Conservation (phyloP, 2,113 vertebrate genomes). For the Salvelinus fontinalis region DNA sequence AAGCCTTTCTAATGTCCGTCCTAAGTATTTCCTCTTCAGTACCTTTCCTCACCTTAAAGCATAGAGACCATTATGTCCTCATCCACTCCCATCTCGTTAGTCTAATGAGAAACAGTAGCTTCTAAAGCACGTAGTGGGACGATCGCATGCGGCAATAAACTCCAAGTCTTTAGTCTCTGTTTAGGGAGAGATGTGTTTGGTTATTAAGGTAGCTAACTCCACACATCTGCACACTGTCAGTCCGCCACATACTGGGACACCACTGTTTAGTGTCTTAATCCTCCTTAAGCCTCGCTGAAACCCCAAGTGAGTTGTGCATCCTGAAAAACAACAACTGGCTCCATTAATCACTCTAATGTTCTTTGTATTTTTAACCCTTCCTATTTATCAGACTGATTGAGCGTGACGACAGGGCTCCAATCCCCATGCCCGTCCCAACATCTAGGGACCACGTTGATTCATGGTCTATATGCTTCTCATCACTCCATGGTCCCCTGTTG, state of each 20-base stretch:
- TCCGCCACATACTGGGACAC: constrained; percentile 54
- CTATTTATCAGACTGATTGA: constrained; percentile 74
- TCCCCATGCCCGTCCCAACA: constrained; percentile 49
- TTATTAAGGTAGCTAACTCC: neutral
- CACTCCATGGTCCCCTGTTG: constrained; percentile 34
- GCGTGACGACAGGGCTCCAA: constrained; percentile 57
- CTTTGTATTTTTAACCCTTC: constrained; percentile 80
- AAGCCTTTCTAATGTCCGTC: neutral
- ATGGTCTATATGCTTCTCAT: constrained; percentile 60
- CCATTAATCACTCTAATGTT: constrained; percentile 79
- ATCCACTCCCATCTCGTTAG: too few species aligned
- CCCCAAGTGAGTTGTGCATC: constrained; percentile 62
- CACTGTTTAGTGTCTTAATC: constrained; percentile 75
- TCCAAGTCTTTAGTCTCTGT: neutral
- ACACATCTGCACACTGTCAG: constrained; percentile 43
- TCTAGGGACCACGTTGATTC: constrained; percentile 67
- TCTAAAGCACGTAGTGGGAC: too few species aligned
- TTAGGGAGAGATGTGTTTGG: neutral
- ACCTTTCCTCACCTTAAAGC: too few species aligned
- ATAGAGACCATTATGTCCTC: too few species aligned
- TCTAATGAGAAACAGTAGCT: too few species aligned
- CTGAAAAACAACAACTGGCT: constrained; percentile 66
- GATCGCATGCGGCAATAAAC: too few species aligned
- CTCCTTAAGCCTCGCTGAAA: constrained; percentile 61
- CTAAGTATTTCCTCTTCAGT: too few species aligned